Evolutionary conservation across 2,888 invertebrate genomes (phyloP), one percentile per base, ranked within the genome.

Genomic region (Mamestra brassicae): DNA sequence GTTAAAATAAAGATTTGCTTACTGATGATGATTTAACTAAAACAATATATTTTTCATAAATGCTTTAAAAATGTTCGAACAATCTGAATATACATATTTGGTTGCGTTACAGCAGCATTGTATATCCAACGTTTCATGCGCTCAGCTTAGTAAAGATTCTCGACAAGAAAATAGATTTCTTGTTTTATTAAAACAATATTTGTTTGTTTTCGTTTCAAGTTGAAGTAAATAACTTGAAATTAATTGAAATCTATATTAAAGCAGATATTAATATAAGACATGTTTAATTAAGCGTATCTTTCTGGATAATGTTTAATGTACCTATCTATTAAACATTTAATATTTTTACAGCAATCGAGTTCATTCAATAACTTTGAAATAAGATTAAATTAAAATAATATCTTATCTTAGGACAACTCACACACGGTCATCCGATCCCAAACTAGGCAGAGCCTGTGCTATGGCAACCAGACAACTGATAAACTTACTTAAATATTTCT

Each of bases 221-320:
- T 38, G 2, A 17, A 76, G 26, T 36, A 62, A 77, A 71, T 17
- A 5, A 60, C 71, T 36, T 26, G 4, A 54, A 61, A 17, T 54
- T 36, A 45, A 65, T 65, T 66, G 38, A 17, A 42, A 71, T 36
- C 50, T 38, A 10, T 11, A 36, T 13, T 36, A 38, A 11, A 65
- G 7, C 5, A 34, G 15, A n/a, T n/a, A 26, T 26, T 26, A 26
- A 26, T 26, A 62, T 45, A 47, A 42, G 11, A 69, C 34, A 52
- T 73, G 26, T 50, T 26, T 52, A 26, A 45, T 45, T 6, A 58
- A 74, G 38, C 52, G 13, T n/a, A 57, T 17, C 26, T 54, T 15
- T 8, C 50, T 4, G 13, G 10, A 15, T 50, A 47, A 34, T 38
- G 4, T 36, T 62, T 34, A 47, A 72, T 34, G 34, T 26, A 26